Evolutionary conservation across 1,140 invertebrate genomes (phyloP), one percentile per base, ranked within the genome.

Genomic region (Dysdera silvatica): DNA sequence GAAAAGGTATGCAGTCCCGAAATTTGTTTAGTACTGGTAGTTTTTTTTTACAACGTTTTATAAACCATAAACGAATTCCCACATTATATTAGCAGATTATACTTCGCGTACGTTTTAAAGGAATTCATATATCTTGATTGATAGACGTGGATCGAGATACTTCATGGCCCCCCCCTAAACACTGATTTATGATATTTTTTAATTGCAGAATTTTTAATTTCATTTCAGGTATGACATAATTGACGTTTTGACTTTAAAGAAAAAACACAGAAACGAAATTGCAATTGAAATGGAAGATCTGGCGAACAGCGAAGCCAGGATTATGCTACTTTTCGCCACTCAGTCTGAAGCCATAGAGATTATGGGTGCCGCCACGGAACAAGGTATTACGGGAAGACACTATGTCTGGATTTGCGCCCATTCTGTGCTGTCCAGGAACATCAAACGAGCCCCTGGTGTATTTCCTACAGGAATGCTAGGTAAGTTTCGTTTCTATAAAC

Each of bases 401-500:
- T 96, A 95, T 74, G 90, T 96, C 7, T 97, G 94, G 94, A 89
- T 98, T 48, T 90, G 94, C 0, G 94, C 91, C n/a, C 90, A 95
- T 75, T 91, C 89, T 70, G 91, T 94, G 43, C 89, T 96, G 37
- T 90, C 74, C 83, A 72, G 86, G 70, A 72, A 48, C 47, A 47
- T 68, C n/a, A 70, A 72, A 37, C 66, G 86, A 68, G 84, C 86
- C n/a, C 83, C 86, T 0, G 81, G 83, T 65, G 85, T 89, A 69
- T 95, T 95, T 74, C 91, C 91, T 0, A 83, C 93, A 20, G 93
- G 93, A 31, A 92, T 95, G 87, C 78, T 97, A 12, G 92, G 93
- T 91, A 75, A 83, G 83, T 81, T n/a, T n/a, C n/a, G n/a, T n/a
- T n/a, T n/a, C n/a, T n/a, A n/a, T n/a, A n/a, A n/a, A n/a, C n/a